Percentiles rank a stretch among this genome's conserved stretches.
Conservation (phyloP, 1,140 invertebrate species). For the Euwallacea fornicatus region DNA sequence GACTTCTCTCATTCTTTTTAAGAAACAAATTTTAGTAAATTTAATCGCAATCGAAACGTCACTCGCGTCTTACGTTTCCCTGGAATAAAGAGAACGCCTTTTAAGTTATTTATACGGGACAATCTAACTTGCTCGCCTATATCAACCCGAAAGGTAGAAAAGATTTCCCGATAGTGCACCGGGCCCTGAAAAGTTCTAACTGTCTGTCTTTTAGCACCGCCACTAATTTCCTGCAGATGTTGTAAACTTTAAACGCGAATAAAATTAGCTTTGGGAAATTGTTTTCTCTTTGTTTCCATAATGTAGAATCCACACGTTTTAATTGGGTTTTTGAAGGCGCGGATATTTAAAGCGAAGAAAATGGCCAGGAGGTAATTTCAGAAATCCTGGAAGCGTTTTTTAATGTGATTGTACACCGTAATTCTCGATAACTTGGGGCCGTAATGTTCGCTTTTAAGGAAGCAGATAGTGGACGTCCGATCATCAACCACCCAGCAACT, state of each 20-base stretch:
- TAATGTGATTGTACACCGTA: no score
- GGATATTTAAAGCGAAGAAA: no score
- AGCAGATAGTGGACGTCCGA: no score
- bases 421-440: no score
- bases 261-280: neutral
- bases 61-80: no score
- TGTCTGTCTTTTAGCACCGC: conserved; percentile 6
- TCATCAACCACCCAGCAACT: no score
- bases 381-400: no score
- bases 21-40: neutral
- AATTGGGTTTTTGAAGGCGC: no score
- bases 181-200: neutral
- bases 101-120: conserved; percentile 1
- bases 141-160: neutral
- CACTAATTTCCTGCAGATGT: conserved; percentile 6
- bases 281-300: no score
- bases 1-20: neutral
- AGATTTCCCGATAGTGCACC: neutral
- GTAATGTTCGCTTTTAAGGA: no score
- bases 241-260: conserved; percentile 1
- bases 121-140: neutral
- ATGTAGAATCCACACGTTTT: no score
- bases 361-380: no score
- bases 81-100: neutral
- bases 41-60: neutral